Evolutionary conservation across 2,888 invertebrate species (phyloP).

Genomic region (Eretmocerus hayati): DNA sequence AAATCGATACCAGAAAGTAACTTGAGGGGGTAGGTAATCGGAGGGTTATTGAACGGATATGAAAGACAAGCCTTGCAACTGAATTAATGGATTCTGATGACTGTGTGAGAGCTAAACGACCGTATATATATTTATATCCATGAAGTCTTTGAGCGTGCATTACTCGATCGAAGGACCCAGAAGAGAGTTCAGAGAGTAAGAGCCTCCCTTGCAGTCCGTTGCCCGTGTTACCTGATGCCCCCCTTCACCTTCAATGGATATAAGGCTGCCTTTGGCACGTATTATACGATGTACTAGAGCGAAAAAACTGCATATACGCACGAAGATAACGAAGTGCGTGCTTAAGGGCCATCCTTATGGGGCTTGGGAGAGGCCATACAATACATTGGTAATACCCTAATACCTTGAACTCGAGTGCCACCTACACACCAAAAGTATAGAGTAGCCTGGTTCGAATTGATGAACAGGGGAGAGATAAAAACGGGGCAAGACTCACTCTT

Average conservation of each 20-base stretch:
- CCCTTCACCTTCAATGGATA: slow-evolving; percentile 40
- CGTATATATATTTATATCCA: too few relatives aligned
- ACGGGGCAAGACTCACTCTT: too few relatives aligned
- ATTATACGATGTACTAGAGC: too few relatives aligned
- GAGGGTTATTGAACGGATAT: not conserved
- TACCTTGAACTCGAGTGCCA: too few relatives aligned
- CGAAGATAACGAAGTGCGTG: slow-evolving; percentile 37
- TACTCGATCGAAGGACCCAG: too few relatives aligned
- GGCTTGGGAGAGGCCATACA: slow-evolving; percentile 47
- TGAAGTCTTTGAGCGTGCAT: too few relatives aligned
- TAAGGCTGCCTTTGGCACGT: too few relatives aligned
- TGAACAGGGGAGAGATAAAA: too few relatives aligned
- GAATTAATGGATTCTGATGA: slow-evolving; percentile 8
- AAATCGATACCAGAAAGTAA: too few relatives aligned
- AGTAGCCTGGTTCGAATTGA: too few relatives aligned
- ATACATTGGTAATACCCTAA: slow-evolving; percentile 45
- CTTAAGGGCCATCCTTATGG: slow-evolving; percentile 44
- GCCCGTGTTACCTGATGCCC: slow-evolving; percentile 41
- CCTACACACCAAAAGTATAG: slow-evolving; percentile 36
- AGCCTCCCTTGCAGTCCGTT: slow-evolving; percentile 12
- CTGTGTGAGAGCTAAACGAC: not conserved
- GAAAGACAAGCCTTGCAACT: not conserved
- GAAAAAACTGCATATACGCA: slow-evolving; percentile 43
- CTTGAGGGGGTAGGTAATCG: too few relatives aligned
- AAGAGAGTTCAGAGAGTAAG: not conserved